Base-by-base conservation (phyloP, 2,888 invertebrate species). In the Erynnis tages region DNA sequence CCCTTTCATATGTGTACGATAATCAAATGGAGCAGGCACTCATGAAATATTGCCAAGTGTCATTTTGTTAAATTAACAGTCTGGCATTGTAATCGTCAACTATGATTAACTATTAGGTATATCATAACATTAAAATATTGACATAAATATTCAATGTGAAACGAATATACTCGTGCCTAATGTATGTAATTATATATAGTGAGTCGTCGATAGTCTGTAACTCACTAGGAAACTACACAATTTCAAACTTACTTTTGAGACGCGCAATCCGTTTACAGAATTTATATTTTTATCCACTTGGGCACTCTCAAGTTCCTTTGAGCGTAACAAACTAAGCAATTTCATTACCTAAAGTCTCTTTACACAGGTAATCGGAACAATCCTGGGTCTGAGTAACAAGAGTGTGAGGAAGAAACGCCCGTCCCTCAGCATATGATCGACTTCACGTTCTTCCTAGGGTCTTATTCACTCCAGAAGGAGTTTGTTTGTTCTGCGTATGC, bases 401-500 rank as follows among this genome's bases (percentile, higher is more conserved):
- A 93, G 92, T 63, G 94, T 94, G 61, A 90, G 94, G 67, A 94
- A 94, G 90, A 94, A 94, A 88, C 91, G 94, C 62, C 94, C 94
- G 32, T 94, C 94, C 11, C 87, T 94, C 60, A 94, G 94, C 83
- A 94, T 94, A 92, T 94, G 92, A 66, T 59, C 46, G 47, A 53
- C 54, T 45, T 44, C 38, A 35, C 40, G 32, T 41, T 19, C 37
- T 46, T 46, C 45, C 23, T 54, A 53, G 73, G 73, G 71, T 72
- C 69, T 77, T 69, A 73, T 77, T 78, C 62, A 78, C 88, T 87
- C 87, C 82, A 65, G 69, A 79, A 76, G 87, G 88, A 84, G 88
- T 79, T 77, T 81, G 77, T 79, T 52, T 38, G 21, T 78, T 76
- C 77, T 80, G 79, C 67, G 56, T 34, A 10, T 53, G 30, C 55